Evolutionary conservation across 2,888 invertebrate genomes (phyloP).

Genomic region (Leptopilina drosophilae): DNA sequence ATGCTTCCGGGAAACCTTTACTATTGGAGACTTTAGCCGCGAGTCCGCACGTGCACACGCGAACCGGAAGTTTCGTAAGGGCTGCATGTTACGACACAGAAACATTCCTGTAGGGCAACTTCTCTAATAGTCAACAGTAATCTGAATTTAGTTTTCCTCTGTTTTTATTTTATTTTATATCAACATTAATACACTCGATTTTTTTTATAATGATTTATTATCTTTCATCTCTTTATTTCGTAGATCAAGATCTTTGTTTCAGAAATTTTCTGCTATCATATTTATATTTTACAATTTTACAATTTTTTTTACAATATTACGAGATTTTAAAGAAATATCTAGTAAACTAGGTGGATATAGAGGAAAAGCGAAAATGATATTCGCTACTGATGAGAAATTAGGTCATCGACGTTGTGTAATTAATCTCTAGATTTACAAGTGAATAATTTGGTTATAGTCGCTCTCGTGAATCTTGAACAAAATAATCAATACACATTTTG

Average conservation of each 20-base stretch:
- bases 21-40: constrained; percentile 48
- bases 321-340: too few relatives aligned
- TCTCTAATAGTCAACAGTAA: not conserved
- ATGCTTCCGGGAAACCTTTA: constrained; percentile 62
- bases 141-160: not conserved
- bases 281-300: too few relatives aligned
- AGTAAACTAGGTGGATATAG: too few relatives aligned
- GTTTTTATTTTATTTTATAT: too few relatives aligned
- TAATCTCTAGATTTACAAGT: not conserved
- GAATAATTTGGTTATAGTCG: not conserved
- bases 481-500: too few relatives aligned
- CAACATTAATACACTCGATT: too few relatives aligned
- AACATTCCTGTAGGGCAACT: constrained; percentile 30
- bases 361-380: not conserved
- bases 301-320: too few relatives aligned
- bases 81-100: constrained; percentile 27
- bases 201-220: too few relatives aligned
- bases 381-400: not conserved
- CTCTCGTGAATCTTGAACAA: not conserved
- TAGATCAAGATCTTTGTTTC: too few relatives aligned
- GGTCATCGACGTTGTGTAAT: not conserved
- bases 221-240: too few relatives aligned
- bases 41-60: constrained; percentile 58
- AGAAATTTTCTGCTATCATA: too few relatives aligned
- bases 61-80: constrained; percentile 62